Evolutionary conservation across 2,797 vertebrate genomes (phyloP).

Genomic region (Acanthurus lineatus): DNA sequence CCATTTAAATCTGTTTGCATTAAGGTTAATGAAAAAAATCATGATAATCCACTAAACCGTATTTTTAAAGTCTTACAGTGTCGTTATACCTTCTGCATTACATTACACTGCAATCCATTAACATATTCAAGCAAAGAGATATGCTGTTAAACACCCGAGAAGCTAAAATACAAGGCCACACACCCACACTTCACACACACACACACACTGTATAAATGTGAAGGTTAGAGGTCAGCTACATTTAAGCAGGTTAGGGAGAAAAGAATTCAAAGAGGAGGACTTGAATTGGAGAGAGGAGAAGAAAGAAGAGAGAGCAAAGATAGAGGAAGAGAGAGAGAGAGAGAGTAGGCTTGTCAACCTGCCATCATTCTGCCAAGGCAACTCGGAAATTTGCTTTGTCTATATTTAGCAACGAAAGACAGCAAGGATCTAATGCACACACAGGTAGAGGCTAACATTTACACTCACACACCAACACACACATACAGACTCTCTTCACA

Average conservation of each 20-base stretch:
- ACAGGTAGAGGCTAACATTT: not conserved
- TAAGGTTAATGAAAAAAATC: not conserved
- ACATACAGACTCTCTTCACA: not conserved
- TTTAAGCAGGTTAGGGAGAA: slow-evolving; percentile 9
- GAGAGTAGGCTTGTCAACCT: slow-evolving; percentile 26
- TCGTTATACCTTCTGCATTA: too few species aligned
- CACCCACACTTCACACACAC: not conserved
- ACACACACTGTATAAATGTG: not conserved
- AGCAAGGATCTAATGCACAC: slow-evolving; percentile 9
- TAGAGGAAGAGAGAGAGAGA: not conserved
- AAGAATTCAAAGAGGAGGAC: not conserved
- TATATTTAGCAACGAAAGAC: slow-evolving; percentile 69
- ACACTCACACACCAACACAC: not conserved
- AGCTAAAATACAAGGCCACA: not conserved
- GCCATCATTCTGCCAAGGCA: slow-evolving; percentile 48
- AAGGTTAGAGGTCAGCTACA: not conserved
- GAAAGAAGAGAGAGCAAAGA: too few species aligned
- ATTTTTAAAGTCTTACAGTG: not conserved
- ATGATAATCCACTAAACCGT: not conserved
- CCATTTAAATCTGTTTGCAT: not conserved
- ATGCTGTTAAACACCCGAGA: not conserved
- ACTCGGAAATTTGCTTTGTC: slow-evolving; percentile 47
- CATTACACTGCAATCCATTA: not conserved
- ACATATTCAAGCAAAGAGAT: slow-evolving; percentile 28
- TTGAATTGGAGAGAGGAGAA: not conserved